Evolutionary conservation across 2,113 vertebrate genomes (phyloP).

Genomic region (Cromileptes altivelis): DNA sequence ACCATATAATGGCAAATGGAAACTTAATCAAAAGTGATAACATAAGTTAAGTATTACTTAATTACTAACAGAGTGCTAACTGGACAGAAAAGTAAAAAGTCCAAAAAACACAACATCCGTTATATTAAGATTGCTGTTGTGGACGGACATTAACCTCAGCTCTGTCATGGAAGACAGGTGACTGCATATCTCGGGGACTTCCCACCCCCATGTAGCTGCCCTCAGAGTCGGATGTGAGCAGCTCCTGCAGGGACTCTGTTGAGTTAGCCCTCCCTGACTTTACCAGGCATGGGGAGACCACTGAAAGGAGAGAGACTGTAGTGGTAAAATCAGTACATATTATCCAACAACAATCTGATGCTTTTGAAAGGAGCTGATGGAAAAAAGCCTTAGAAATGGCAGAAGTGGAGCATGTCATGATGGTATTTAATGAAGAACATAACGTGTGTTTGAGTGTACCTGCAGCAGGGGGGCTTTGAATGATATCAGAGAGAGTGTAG

Average conservation of each 20-base stretch:
- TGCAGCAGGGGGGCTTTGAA: conserved; percentile 91
- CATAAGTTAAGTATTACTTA: not conserved
- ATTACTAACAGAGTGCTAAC: not conserved
- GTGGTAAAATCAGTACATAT: not conserved
- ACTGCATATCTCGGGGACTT: conserved; percentile 94
- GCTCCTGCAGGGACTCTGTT: conserved; percentile 93
- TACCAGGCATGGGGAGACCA: conserved; percentile 80
- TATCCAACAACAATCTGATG: not conserved
- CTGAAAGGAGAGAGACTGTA: conserved; percentile 36
- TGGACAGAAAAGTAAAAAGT: not conserved
- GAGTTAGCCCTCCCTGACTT: conserved; percentile 90
- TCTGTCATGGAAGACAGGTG: conserved; percentile 90
- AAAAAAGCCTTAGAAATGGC: not conserved
- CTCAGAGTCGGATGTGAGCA: conserved; percentile 96
- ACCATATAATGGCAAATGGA: not conserved
- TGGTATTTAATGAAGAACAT: not conserved
- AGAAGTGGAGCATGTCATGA: not conserved
- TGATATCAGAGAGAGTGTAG: conserved; percentile 95
- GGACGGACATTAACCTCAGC: conserved; percentile 82
- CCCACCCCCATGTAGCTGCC: conserved; percentile 91
- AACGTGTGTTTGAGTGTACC: conserved; percentile 74
- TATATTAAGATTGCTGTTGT: not conserved
- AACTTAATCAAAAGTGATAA: not conserved
- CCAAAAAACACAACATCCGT: too few relatives aligned
- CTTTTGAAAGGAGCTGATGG: not conserved